Evolutionary conservation across 2,888 invertebrate species (phyloP).

Genomic region (Crematogaster levior): DNA sequence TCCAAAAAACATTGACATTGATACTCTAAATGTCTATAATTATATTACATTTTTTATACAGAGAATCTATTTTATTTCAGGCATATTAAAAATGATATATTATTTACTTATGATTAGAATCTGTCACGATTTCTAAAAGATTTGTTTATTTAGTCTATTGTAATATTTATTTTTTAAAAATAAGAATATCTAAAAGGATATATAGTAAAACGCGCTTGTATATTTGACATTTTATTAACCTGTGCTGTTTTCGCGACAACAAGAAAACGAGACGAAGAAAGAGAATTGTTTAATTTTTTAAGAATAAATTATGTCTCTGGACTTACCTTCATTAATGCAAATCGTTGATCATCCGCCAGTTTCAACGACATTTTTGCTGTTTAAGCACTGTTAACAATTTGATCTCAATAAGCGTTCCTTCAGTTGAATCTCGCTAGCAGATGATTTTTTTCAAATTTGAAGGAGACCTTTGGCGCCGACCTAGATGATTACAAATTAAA

Average conservation of each 20-base stretch:
- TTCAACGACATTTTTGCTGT: constrained; percentile 84
- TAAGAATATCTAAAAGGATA: not conserved
- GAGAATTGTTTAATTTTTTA: not conserved
- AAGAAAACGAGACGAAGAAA: not conserved
- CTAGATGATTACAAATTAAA: too few species aligned
- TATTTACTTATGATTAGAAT: too few species aligned
- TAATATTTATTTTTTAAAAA: too few species aligned
- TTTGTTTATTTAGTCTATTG: too few species aligned
- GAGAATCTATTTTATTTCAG: not conserved
- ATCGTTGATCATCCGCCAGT: constrained; percentile 91
- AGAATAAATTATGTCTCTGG: not conserved
- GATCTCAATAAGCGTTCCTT: not conserved
- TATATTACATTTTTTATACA: not conserved
- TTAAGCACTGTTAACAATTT: not conserved
- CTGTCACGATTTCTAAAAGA: too few species aligned
- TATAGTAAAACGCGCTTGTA: not conserved
- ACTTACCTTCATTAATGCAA: constrained; percentile 92
- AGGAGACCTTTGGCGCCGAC: not conserved
- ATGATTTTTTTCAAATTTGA: not conserved
- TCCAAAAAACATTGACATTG: not conserved
- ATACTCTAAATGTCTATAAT: not conserved
- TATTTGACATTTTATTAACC: not conserved
- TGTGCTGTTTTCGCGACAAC: not conserved
- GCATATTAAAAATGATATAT: too few species aligned
- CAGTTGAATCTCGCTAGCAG: not conserved